Evolutionary conservation across 2,888 invertebrate genomes (phyloP).

Genomic region (Andrena chrysosceles): DNA sequence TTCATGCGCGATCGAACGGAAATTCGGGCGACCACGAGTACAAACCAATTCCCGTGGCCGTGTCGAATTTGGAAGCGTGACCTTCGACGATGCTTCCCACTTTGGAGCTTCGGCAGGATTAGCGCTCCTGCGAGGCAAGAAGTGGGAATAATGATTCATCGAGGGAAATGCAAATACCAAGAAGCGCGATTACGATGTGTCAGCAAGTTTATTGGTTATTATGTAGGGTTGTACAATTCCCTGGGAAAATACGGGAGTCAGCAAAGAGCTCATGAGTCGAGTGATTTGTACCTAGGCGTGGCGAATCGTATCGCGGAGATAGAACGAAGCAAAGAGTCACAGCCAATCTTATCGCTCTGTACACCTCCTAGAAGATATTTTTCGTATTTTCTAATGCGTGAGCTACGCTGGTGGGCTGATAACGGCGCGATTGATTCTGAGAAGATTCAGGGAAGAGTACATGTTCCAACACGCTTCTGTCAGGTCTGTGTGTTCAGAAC

Average conservation of each 20-base stretch:
- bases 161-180: too few relatives aligned
- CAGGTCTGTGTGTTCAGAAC: too few relatives aligned
- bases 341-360: slow-evolving; percentile 2
- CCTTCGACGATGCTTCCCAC: too few relatives aligned
- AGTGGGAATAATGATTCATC: neutral
- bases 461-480: too few relatives aligned
- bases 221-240: too few relatives aligned
- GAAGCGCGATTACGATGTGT: too few relatives aligned
- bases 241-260: neutral
- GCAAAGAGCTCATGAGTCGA: neutral
- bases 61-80: neutral
- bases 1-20: neutral
- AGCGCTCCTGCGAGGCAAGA: neutral
- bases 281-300: neutral
- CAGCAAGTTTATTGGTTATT: too few relatives aligned
- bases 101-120: too few relatives aligned
- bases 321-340: neutral
- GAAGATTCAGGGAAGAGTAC: neutral
- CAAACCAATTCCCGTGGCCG: neutral
- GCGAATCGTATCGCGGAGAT: neutral
- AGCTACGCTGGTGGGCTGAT: slow-evolving; percentile 7
- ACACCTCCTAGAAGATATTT: neutral
- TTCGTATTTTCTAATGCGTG: neutral
- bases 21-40: neutral
- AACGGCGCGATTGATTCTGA: neutral